phyloP scores from a whole-genome alignment of 2,113 vertebrate species.

The Willisornis vidua region DNA sequence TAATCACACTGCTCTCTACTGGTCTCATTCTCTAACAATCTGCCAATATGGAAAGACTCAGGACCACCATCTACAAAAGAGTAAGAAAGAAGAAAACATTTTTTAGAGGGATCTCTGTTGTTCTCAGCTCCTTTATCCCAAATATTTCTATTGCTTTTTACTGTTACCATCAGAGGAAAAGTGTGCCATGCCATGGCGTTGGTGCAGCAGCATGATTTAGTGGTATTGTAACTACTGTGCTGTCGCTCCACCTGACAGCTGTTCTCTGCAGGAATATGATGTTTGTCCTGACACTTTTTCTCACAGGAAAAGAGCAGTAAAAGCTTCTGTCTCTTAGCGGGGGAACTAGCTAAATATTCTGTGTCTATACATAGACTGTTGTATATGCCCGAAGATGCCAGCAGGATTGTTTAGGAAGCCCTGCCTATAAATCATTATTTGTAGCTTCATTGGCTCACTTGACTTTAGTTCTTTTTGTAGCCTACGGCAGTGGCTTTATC shows the following conservation, averaged over 20 bases:
- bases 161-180: background rate
- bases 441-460: background rate
- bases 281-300: background rate
- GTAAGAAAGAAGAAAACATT: background rate
- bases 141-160: background rate
- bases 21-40: background rate
- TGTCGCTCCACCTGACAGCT: background rate
- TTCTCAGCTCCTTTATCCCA: background rate
- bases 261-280: background rate
- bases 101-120: background rate
- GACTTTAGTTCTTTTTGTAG: background rate
- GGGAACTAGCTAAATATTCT: background rate
- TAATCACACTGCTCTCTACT: background rate
- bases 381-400: background rate
- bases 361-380: background rate
- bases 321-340: background rate
- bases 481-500: background rate
- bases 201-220: background rate
- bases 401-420: background rate
- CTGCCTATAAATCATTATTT: background rate
- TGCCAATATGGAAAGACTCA: background rate
- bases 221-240: rapidly evolving
- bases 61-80: background rate
- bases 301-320: background rate
- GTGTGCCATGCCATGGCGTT: rapidly evolving